A percentile compares a stretch with the other conserved stretches of the same genome.
These are phyloP conservation scores for Andrena fulva DNA, from an alignment of 2,888 invertebrate species.

Conservation along the genomic window DNA sequence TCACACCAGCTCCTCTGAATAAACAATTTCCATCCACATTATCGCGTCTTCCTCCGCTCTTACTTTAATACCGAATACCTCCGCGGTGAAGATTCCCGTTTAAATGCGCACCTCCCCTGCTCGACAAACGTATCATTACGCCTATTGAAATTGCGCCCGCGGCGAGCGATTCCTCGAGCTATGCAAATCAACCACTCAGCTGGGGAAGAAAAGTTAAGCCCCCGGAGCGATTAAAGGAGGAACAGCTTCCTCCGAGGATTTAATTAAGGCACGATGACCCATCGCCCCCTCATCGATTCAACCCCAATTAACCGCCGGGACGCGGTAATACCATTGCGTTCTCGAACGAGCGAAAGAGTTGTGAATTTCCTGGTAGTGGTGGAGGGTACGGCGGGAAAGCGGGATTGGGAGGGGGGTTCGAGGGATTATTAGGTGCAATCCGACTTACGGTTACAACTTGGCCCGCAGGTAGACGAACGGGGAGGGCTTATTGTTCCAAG, in stretches of 20 bases:
- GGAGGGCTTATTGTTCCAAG: slow-evolving; percentile 59
- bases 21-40: not conserved
- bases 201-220: slow-evolving; percentile 16
- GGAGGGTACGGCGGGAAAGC: not conserved
- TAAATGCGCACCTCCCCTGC: too few species aligned
- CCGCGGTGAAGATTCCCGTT: not conserved
- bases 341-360: not conserved
- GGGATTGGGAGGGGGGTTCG: not conserved
- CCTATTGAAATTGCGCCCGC: not conserved
- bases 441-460: slow-evolving; percentile 23
- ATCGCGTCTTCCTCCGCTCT: not conserved
- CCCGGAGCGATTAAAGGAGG: slow-evolving; percentile 14
- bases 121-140: not conserved
- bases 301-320: slow-evolving; percentile 7
- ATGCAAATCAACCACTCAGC: slow-evolving; percentile 19
- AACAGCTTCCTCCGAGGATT: slow-evolving; percentile 22
- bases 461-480: slow-evolving; percentile 63
- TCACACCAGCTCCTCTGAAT: not conserved
- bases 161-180: not conserved
- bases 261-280: slow-evolving; percentile 48
- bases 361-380: not conserved
- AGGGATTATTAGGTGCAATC: slow-evolving; percentile 47
- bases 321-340: not conserved
- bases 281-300: slow-evolving; percentile 11
- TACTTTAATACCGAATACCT: not conserved